Evolutionary conservation across 1,140 invertebrate genomes (phyloP).

Genomic region (Euschistus heros): DNA sequence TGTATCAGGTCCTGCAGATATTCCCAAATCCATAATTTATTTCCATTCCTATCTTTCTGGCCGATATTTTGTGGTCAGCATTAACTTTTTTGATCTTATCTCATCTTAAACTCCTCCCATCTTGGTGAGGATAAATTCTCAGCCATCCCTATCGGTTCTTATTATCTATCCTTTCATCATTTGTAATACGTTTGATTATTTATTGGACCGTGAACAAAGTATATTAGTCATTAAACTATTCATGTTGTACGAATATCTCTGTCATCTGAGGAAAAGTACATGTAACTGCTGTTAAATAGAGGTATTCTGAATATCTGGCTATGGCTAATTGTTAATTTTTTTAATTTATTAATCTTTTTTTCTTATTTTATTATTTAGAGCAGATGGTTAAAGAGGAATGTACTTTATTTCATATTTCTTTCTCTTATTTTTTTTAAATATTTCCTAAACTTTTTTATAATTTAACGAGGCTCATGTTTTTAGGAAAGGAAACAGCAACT

Average conservation of each 20-base stretch:
- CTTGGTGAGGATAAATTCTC: too few relatives aligned
- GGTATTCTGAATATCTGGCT: background rate
- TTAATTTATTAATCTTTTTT: background rate
- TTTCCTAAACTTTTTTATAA: background rate
- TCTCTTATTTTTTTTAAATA: background rate
- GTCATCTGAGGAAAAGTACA: too few relatives aligned
- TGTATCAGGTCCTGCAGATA: background rate
- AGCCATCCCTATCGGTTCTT: too few relatives aligned
- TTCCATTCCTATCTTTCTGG: too few relatives aligned
- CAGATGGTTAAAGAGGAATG: background rate
- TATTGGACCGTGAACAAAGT: too few relatives aligned
- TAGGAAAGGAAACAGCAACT: slow-evolving; percentile 32
- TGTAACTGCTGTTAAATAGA: too few relatives aligned
- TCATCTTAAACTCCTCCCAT: too few relatives aligned
- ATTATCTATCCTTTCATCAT: background rate
- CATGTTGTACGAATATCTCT: too few relatives aligned
- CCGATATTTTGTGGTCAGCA: too few relatives aligned
- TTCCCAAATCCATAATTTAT: background rate
- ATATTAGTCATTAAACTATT: too few relatives aligned
- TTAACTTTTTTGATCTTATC: too few relatives aligned
- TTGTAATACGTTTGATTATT: too few relatives aligned
- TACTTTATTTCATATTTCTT: background rate
- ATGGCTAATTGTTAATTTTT: background rate
- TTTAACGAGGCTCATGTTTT: background rate
- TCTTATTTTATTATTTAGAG: background rate